A percentile compares a stretch with the other conserved stretches of the same genome.
Evolutionary conservation across 2,113 vertebrate species (phyloP).

Genomic region (Percina caprodes): DNA sequence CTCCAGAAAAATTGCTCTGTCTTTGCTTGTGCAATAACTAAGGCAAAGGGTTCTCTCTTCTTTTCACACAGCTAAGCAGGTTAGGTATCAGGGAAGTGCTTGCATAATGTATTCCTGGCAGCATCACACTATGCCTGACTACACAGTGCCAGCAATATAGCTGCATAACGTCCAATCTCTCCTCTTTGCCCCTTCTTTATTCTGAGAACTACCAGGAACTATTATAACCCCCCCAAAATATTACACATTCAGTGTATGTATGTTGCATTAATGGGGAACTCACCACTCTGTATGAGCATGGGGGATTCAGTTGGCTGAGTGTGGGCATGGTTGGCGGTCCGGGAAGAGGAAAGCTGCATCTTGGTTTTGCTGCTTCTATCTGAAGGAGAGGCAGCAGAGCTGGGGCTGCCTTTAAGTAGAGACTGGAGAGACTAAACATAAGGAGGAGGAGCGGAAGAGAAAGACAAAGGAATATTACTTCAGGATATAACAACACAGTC

Average conservation of each 20-base stretch:
- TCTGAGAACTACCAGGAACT: constrained; percentile 26
- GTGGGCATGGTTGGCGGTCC: constrained; percentile 75
- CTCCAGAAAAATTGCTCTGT: constrained; percentile 2
- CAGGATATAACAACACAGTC: constrained; percentile 31
- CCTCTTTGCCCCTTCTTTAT: not conserved
- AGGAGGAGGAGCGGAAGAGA: constrained; percentile 44
- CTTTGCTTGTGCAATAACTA: constrained; percentile 23
- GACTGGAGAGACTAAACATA: constrained; percentile 67
- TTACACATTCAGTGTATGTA: not conserved
- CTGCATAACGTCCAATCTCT: constrained; percentile 51
- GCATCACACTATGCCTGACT: constrained; percentile 61
- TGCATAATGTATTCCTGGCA: constrained; percentile 67
- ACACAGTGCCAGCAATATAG: constrained; percentile 58
- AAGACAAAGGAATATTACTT: constrained; percentile 51
- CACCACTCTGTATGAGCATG: constrained; percentile 89
- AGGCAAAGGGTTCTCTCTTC: constrained; percentile 34
- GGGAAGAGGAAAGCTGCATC: constrained; percentile 80
- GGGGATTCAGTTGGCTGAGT: constrained; percentile 86
- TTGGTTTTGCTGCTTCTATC: constrained; percentile 81
- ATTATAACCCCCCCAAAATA: not conserved
- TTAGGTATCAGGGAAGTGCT: constrained; percentile 66
- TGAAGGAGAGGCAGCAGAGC: constrained; percentile 82
- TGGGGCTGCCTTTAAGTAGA: constrained; percentile 83
- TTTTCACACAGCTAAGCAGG: constrained; percentile 62
- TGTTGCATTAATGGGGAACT: constrained; percentile 54